A percentile compares a stretch with the other conserved stretches of the same genome.
These are phyloP conservation scores for Centroberyx gerrardi DNA, from an alignment of 2,797 vertebrate species.

Conservation along the genomic window DNA sequence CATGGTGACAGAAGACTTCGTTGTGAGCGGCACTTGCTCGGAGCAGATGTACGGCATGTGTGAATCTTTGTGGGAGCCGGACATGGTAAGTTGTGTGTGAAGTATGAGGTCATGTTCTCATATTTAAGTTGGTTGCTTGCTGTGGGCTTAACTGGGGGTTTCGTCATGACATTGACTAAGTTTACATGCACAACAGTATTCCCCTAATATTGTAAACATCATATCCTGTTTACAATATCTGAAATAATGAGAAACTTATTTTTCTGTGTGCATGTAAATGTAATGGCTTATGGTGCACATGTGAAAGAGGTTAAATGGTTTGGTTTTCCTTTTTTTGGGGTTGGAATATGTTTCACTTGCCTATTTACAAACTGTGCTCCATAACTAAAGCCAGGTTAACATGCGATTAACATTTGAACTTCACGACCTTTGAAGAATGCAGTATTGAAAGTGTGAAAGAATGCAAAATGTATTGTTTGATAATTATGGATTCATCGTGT, in stretches of 20 bases:
- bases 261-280: no score
- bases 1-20: slow-evolving; percentile 98
- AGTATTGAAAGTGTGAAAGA: neutral
- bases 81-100: slow-evolving; percentile 90
- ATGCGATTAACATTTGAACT: neutral
- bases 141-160: neutral
- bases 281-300: no score
- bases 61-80: slow-evolving; percentile 96
- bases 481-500: no score
- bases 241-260: neutral
- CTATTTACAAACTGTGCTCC: no score
- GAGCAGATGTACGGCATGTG: slow-evolving; percentile 99
- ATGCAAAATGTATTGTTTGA: neutral
- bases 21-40: slow-evolving; percentile 97
- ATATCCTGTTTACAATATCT: neutral
- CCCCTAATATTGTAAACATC: no score
- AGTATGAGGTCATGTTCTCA: neutral
- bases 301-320: no score
- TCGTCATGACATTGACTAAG: neutral
- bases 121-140: neutral
- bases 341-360: no score
- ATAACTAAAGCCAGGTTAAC: neutral
- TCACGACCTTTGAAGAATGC: neutral
- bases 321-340: no score
- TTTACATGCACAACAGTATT: neutral